Evolutionary conservation across 2,888 invertebrate genomes (phyloP).

Genomic region (Mechanitis messenoides): DNA sequence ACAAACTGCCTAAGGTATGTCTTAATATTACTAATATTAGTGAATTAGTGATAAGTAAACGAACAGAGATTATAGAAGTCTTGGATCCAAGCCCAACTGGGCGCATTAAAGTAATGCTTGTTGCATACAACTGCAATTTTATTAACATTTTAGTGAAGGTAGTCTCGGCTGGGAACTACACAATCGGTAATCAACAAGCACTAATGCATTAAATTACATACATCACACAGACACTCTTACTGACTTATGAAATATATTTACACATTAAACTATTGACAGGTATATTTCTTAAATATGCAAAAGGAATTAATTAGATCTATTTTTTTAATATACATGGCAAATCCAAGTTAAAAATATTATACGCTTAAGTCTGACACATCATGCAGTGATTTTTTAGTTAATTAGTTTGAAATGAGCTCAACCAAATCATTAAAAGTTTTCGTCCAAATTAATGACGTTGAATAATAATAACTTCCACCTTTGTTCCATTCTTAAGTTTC

Average conservation of each 20-base stretch:
- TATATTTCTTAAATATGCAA: too few relatives aligned
- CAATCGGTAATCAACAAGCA: conserved; percentile 50
- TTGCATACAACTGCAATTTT: conserved; percentile 55
- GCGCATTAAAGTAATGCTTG: conserved; percentile 50
- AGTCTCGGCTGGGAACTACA: conserved; percentile 42
- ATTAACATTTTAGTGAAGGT: conserved; percentile 57
- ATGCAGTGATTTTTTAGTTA: too few relatives aligned
- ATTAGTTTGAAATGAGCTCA: too few relatives aligned
- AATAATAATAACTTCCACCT: too few relatives aligned
- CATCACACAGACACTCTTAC: conserved; percentile 15
- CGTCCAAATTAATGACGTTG: too few relatives aligned
- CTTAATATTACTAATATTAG: conserved; percentile 51
- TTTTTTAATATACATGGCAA: too few relatives aligned
- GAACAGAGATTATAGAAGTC: conserved; percentile 49
- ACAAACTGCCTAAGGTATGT: conserved; percentile 44
- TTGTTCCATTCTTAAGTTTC: too few relatives aligned
- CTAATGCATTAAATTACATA: conserved; percentile 26
- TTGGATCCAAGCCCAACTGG: conserved; percentile 43
- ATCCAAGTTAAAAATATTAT: too few relatives aligned
- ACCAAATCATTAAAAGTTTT: too few relatives aligned
- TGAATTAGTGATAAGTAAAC: conserved; percentile 47
- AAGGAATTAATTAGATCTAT: too few relatives aligned
- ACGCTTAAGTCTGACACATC: too few relatives aligned
- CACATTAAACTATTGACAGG: not conserved
- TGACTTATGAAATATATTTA: conserved; percentile 5